These are phyloP conservation scores for Trinectes maculatus DNA, from an alignment of 2,113 vertebrate genomes.

Conservation along the genomic window DNA sequence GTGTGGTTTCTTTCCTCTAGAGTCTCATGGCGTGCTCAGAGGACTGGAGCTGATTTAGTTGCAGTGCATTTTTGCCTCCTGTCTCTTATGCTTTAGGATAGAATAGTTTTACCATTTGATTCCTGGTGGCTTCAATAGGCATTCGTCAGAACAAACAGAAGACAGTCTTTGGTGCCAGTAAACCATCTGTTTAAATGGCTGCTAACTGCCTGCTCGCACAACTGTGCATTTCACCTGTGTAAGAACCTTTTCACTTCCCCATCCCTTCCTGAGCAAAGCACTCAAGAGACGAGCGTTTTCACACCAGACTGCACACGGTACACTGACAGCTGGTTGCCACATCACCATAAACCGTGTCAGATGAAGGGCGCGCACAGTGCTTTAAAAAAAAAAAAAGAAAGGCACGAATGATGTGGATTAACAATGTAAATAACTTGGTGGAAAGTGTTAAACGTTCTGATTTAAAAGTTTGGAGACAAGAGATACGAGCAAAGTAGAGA, in stretches of 20 bases:
- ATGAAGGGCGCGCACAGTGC: conserved; percentile 10
- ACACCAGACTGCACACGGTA: conserved; percentile 61
- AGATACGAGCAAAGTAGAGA: too few relatives aligned
- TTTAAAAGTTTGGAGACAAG: too few relatives aligned
- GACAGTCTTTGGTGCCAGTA: conserved; percentile 16
- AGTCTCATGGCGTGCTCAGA: neutral
- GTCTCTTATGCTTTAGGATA: neutral
- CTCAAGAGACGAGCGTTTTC: conserved; percentile 47
- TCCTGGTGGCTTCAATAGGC: neutral
- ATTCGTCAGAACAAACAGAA: conserved; percentile 37
- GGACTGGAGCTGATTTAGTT: neutral
- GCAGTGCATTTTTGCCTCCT: conserved; percentile 10
- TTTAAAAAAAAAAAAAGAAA: neutral
- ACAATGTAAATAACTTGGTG: neutral
- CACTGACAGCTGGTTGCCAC: conserved; percentile 64
- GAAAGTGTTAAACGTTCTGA: neutral
- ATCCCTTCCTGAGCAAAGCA: conserved; percentile 53
- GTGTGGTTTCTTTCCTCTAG: neutral
- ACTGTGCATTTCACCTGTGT: conserved; percentile 30
- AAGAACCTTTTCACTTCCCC: conserved; percentile 24
- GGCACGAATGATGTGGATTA: neutral
- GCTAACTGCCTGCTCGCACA: neutral
- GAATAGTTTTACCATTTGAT: neutral
- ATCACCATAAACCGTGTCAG: conserved; percentile 44
- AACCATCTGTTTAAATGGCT: conserved; percentile 46